Base-by-base conservation (phyloP, 2,113 vertebrate genomes). In the Anguilla japonica region DNA sequence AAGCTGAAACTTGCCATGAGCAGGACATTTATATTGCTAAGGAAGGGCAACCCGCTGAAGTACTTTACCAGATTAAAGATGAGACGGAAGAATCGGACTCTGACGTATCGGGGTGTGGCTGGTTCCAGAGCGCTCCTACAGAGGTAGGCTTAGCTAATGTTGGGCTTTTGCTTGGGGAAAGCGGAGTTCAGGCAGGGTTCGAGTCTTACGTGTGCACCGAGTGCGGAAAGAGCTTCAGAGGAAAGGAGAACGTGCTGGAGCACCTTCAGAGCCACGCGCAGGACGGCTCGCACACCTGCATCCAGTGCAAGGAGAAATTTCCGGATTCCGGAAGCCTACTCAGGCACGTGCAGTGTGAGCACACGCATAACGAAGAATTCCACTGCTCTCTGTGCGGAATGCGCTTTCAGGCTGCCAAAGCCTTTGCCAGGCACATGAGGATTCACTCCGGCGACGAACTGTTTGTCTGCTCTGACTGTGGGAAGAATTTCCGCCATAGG, bases 401-500 rank as follows among this genome's bases (percentile, higher is more conserved):
- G 92, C 92, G 90, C 89, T 95, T 95, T 89, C 93, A 94, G 79
- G 92, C 93, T 84, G 34, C 34, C 93, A 92, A 90, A 93, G 92
- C 94, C 90, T 84, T 94, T 82, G 94, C 93, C 0, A 93, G 91
- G 82, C 94, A 95, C 90, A 91, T 94, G 90, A 91, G 93, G 29
- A 91, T 93, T n/a, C 78, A 96, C 5, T 94, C 34, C 1, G 34
- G 93, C 0, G 95, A 94, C 63, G 89, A 93, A 41, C 94, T 94
- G 39, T 95, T 95, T 43, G 91, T 92, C 5, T 96, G 96, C 87
- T 93, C 91, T 26, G 92, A 95, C 88, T 97, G 96, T 0, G 95
- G 95, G 7, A 95, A 96, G 88, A 93, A 94, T 89, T 97, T 96
- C 91, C 93, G 94, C 91, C 96, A 95, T 88, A 95, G 95, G 89